phyloP scores from a whole-genome alignment of 2,797 vertebrate species.

The Arnoldichthys spilopterus region DNA sequence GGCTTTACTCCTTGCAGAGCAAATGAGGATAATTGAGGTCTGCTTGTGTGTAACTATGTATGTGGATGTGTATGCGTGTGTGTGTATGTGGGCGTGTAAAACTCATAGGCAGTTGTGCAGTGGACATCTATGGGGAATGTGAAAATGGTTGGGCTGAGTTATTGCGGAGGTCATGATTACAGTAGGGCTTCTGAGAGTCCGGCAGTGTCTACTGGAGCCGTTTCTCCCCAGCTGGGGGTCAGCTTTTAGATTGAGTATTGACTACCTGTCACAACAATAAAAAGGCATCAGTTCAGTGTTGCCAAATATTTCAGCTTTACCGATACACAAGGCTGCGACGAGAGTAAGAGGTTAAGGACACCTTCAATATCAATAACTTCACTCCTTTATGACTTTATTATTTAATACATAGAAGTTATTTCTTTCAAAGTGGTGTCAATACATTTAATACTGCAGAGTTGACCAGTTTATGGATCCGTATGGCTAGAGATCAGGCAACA shows the following conservation, averaged over 20 bases:
- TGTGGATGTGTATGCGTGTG: constrained; percentile 32
- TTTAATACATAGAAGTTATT: constrained; percentile 28
- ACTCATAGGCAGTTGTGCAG: constrained; percentile 65
- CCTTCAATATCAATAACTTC: constrained; percentile 73
- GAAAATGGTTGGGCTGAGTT: constrained; percentile 78
- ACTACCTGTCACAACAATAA: constrained; percentile 83
- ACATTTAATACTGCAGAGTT: neutral
- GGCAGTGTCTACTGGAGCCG: constrained; percentile 80
- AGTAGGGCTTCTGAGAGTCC: constrained; percentile 83
- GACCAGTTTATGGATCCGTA: too few species aligned
- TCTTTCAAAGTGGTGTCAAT: neutral
- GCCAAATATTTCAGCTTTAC: constrained; percentile 71
- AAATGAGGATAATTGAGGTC: constrained; percentile 49
- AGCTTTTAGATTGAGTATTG: constrained; percentile 85
- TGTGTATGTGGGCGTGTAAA: constrained; percentile 34
- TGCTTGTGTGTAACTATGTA: constrained; percentile 33
- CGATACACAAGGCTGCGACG: constrained; percentile 68
- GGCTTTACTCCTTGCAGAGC: constrained; percentile 69
- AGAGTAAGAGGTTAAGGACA: constrained; percentile 74
- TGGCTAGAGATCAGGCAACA: too few species aligned
- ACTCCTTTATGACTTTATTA: constrained; percentile 66
- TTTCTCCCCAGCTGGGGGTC: constrained; percentile 75
- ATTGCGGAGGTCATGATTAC: constrained; percentile 86
- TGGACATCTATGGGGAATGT: constrained; percentile 73
- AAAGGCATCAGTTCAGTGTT: constrained; percentile 79